Evolutionary conservation across 2,888 invertebrate species (phyloP).

Genomic region (Sarcophaga rosellei): DNA sequence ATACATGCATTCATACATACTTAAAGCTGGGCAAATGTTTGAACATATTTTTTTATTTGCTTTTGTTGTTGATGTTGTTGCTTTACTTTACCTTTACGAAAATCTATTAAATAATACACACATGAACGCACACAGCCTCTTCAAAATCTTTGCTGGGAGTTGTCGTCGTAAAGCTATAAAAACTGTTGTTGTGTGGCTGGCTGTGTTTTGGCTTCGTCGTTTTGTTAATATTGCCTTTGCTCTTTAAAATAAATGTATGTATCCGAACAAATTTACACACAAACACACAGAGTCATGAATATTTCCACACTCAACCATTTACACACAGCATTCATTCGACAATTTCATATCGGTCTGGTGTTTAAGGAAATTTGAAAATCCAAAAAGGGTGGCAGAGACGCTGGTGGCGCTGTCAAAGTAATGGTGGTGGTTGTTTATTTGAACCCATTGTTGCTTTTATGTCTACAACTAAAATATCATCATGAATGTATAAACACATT

Average conservation of each 20-base stretch:
- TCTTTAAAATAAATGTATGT: conserved; percentile 7
- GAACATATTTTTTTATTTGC: not conserved
- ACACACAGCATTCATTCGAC: not conserved
- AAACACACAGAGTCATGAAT: not conserved
- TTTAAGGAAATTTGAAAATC: conserved; percentile 1
- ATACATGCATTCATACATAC: not conserved
- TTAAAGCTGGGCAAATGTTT: conserved; percentile 2
- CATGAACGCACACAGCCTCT: not conserved
- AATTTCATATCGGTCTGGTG: not conserved
- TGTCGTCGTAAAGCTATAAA: not conserved
- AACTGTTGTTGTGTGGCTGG: conserved; percentile 17
- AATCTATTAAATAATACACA: not conserved
- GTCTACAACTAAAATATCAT: not conserved
- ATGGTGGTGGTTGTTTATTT: conserved; percentile 44
- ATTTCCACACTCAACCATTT: not conserved
- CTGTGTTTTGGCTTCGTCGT: not conserved
- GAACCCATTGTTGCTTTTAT: conserved; percentile 10
- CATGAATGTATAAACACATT: conserved; percentile 6
- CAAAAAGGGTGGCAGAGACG: not conserved
- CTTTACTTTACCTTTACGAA: conserved; percentile 18
- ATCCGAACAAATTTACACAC: conserved; percentile 22
- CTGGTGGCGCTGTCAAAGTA: not conserved
- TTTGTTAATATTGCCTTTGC: not conserved
- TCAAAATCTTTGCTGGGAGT: conserved; percentile 41
- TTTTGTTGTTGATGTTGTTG: not conserved